Base-by-base conservation (phyloP, 2,113 vertebrate species). In the Lynx canadensis region DNA sequence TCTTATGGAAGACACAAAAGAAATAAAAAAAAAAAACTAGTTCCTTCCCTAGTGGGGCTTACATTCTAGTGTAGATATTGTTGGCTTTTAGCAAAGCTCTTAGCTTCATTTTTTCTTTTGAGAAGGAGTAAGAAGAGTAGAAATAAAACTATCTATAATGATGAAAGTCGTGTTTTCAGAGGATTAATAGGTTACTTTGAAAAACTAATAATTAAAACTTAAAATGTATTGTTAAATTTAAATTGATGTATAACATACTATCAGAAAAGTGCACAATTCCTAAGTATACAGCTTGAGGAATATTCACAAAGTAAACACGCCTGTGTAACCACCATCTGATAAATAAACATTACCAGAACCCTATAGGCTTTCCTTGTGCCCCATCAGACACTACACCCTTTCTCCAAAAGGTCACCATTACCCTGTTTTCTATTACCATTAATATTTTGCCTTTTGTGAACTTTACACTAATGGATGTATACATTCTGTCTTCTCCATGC, bases 21-120 rank as follows among this genome's bases (percentile, higher is more conserved):
- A 74, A 84, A 63, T 69, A 29, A 3, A 11, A 89, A 55, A 11
- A 11, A 16, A 15, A 38, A 76, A 25, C 9, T 18, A 60, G 19
- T 76, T 89, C 21, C 63, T 93, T 14, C 33, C 23, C n/a, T 73
- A 1, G 18, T 52, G 16, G 12, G 21, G 4, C 66, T 90, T 93
- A 33, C 21, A 55, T 55, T 84, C 33, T 55, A 81, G 27, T 5
- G 18, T 4, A 80, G 23, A 48, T 48, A 68, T 25, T 55, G 19
- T 57, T 91, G 52, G 36, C 31, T 89, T 93, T 92, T 52, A 93
- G 10, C 65, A 81, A 94, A 91, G 14, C 25, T 82, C 60, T 36
- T 0, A 71, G 36, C 63, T 95, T 95, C 4, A 12, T 80, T 52
- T 76, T 76, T 83, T 87, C 63, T 97, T 96, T 92, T 83, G 66